phyloP scores from a whole-genome alignment of 2,888 invertebrate species.

The Branchellion lobata region DNA sequence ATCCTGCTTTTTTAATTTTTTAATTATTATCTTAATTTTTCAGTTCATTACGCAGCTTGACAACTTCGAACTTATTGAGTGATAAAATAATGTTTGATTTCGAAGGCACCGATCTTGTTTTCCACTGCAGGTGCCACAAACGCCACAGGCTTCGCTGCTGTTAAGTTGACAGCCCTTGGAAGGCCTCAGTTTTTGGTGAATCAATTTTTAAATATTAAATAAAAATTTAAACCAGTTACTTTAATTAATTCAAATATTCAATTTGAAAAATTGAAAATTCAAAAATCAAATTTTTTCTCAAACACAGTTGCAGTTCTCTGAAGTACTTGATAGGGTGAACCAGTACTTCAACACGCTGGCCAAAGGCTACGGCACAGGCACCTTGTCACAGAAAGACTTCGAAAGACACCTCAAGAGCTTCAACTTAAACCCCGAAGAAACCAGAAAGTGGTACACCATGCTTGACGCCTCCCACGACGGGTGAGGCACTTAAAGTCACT shows the following conservation, averaged over 20 bases:
- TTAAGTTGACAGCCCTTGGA: slow-evolving; percentile 94
- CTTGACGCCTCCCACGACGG: slow-evolving; percentile 72
- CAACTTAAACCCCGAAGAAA: slow-evolving; percentile 56
- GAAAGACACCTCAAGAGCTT: slow-evolving; percentile 56
- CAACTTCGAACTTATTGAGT: no score
- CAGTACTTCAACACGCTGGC: slow-evolving; percentile 87
- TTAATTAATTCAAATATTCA: no score
- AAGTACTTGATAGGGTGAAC: slow-evolving; percentile 92
- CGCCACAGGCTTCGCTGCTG: slow-evolving; percentile 92
- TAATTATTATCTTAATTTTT: no score
- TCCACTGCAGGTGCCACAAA: slow-evolving; percentile 85
- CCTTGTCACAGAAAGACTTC: slow-evolving; percentile 54
- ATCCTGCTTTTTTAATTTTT: no score
- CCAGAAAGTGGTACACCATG: slow-evolving; percentile 60
- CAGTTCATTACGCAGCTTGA: no score
- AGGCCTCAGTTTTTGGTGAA: slow-evolving; percentile 90
- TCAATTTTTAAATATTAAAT: slow-evolving; percentile 20
- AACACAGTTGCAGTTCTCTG: slow-evolving; percentile 94
- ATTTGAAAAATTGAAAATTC: no score
- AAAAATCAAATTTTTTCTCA: no score
- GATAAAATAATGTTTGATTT: no score
- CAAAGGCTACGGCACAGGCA: slow-evolving; percentile 50
- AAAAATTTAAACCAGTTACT: no score
- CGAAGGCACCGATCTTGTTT: no score
- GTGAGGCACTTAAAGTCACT: slow-evolving; percentile 70